Evolutionary conservation across 2,888 invertebrate genomes (phyloP).

Genomic region (Therioaphis trifolii): DNA sequence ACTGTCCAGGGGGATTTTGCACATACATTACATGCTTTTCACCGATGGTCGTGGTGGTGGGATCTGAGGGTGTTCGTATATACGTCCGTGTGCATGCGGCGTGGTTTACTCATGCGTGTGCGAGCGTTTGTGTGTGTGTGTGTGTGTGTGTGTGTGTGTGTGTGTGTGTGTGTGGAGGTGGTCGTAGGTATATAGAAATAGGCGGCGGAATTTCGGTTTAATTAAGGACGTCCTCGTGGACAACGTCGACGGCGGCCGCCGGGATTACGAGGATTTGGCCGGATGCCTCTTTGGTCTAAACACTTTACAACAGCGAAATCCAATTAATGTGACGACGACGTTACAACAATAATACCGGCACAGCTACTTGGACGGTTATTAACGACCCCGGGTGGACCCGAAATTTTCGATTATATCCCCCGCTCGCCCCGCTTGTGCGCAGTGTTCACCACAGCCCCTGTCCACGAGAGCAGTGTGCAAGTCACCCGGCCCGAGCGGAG

Average conservation of each 20-base stretch:
- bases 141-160: background rate
- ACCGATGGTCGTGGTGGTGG: background rate
- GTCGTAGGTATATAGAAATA: background rate
- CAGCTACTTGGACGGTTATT: constrained; percentile 60
- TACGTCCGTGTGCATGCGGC: background rate
- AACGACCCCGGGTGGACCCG: constrained; percentile 48
- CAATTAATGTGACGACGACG: constrained; percentile 63
- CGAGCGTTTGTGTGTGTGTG: background rate
- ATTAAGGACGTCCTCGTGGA: constrained; percentile 61
- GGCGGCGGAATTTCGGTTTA: constrained; percentile 59
- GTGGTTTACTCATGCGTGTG: background rate
- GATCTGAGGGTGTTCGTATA: background rate
- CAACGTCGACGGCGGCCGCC: constrained; percentile 26
- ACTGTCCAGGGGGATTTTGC: background rate
- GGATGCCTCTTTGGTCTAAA: constrained; percentile 59
- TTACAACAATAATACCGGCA: constrained; percentile 61
- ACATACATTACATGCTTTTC: background rate
- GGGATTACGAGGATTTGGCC: constrained; percentile 62
- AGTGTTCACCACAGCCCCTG: background rate
- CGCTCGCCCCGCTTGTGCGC: background rate
- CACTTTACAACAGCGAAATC: constrained; percentile 61
- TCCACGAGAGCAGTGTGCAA: too few relatives aligned
- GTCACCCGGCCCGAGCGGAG: background rate
- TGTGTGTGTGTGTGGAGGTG: background rate
- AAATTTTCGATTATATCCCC: constrained; percentile 57